Evolutionary conservation across 2,888 invertebrate genomes (phyloP), one percentile per base, ranked within the genome.

Genomic region (Ceramica pisi): DNA sequence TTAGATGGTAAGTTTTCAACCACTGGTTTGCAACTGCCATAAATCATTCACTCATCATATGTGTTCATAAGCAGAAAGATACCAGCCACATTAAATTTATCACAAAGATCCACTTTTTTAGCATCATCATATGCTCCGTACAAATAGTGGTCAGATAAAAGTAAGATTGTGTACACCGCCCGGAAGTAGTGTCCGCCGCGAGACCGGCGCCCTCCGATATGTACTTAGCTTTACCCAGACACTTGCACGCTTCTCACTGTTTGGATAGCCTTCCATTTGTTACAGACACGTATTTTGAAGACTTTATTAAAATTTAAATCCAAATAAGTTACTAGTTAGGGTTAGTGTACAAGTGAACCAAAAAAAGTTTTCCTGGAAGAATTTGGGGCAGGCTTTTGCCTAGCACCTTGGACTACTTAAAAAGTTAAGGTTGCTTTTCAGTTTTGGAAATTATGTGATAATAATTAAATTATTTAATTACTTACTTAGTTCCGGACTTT

Each of bases 161-260:
- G 55, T 77, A 79, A 81, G 79, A 69, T 73, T 77, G 77, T 85
- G 78, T 78, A 81, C 84, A 80, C 80, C 67, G 67, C 63, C 77
- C 81, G 84, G 87, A 87, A 86, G 84, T 78, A 82, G 78, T 60
- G 74, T 35, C 78, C 81, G 67, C 71, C 35, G 69, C 67, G 71
- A 77, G 60, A 65, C 51, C 70, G 62, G 69, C 51, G 55, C 55
- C 59, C 66, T 63, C 44, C 73, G 60, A 57, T 82, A 80, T 80
- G 69, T 79, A 75, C 82, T 62, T 60, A 55, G 63, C 79, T 76
- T 82, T 84, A 79, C 78, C 53, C 78, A 82, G 80, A 82, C 83
- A 82, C 82, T 81, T 74, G 71, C 69, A 78, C 56, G 65, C 56
- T 78, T 73, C 65, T 64, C 66, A 64, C 57, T 44, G 44, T n/a